These are phyloP conservation scores for Petrocephalus sullivani DNA, from an alignment of 2,797 vertebrate species.

Conservation along the genomic window DNA sequence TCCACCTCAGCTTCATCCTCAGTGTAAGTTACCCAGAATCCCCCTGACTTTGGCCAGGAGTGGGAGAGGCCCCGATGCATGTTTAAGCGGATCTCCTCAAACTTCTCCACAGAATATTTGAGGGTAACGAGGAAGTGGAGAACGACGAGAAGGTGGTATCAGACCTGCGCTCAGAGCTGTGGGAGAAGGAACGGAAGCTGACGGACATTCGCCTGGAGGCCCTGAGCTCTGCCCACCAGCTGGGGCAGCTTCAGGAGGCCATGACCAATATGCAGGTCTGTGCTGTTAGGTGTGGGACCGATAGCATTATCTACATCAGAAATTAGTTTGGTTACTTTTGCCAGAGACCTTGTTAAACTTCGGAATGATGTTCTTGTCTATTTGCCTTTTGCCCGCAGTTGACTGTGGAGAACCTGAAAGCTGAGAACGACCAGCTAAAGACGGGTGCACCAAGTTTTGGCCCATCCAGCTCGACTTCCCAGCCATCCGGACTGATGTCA, in stretches of 20 bases:
- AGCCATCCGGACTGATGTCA: slow-evolving; percentile 69
- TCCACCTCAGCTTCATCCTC: slow-evolving; percentile 71
- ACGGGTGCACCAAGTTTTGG: slow-evolving; percentile 64
- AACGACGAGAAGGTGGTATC: slow-evolving; percentile 84
- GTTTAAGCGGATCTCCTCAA: background rate
- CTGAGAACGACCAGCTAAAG: slow-evolving; percentile 90
- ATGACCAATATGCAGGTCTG: slow-evolving; percentile 95
- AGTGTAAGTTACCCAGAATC: slow-evolving; percentile 48
- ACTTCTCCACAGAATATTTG: slow-evolving; percentile 63
- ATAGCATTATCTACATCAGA: background rate
- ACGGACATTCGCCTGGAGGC: slow-evolving; percentile 95
- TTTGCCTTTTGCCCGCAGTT: slow-evolving; percentile 53
- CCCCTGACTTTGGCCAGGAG: background rate
- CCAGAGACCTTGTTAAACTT: background rate
- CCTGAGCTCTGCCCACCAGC: slow-evolving; percentile 87
- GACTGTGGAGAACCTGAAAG: slow-evolving; percentile 90
- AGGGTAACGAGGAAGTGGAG: slow-evolving; percentile 52
- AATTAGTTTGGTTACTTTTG: background rate
- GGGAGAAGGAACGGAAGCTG: slow-evolving; percentile 96
- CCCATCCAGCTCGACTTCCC: slow-evolving; percentile 64
- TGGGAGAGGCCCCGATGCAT: background rate
- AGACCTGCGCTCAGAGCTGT: slow-evolving; percentile 83
- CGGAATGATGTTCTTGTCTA: background rate
- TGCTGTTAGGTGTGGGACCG: background rate
- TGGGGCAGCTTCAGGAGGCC: slow-evolving; percentile 92